Evolutionary conservation across 2,888 invertebrate genomes (phyloP).

Genomic region (Sminthurides aquaticus): DNA sequence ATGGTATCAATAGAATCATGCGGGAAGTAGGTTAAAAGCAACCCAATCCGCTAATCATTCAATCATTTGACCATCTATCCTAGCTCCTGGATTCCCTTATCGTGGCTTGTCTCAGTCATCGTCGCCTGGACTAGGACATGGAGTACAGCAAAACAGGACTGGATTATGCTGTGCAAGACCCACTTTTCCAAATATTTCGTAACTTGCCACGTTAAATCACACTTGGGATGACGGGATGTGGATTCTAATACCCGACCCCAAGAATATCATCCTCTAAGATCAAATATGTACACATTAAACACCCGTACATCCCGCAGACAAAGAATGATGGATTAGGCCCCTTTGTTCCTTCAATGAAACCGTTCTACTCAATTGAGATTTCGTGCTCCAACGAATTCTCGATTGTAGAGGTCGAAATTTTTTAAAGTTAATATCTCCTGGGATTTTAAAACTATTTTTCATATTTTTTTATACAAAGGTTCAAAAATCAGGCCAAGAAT

Average conservation of each 20-base stretch:
- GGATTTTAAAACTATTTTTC: background rate
- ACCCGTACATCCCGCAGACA: background rate
- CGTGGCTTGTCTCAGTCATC: no score
- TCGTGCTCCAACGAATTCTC: background rate
- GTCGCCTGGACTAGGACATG: background rate
- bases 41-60: constrained; percentile 40
- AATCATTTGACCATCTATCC: constrained; percentile 27
- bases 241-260: no score
- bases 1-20: constrained; percentile 37
- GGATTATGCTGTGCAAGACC: no score
- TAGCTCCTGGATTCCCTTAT: no score
- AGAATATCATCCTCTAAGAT: no score
- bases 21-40: constrained; percentile 29
- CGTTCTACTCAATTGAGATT: background rate
- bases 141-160: background rate
- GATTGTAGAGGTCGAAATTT: background rate
- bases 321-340: background rate
- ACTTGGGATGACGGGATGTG: no score
- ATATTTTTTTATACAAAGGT: background rate
- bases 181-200: no score
- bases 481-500: background rate
- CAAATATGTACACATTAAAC: no score
- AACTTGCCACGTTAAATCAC: no score
- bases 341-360: background rate
- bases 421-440: background rate